Base-by-base conservation (phyloP, 2,797 vertebrate species). In the Sarcoramphus papa region DNA sequence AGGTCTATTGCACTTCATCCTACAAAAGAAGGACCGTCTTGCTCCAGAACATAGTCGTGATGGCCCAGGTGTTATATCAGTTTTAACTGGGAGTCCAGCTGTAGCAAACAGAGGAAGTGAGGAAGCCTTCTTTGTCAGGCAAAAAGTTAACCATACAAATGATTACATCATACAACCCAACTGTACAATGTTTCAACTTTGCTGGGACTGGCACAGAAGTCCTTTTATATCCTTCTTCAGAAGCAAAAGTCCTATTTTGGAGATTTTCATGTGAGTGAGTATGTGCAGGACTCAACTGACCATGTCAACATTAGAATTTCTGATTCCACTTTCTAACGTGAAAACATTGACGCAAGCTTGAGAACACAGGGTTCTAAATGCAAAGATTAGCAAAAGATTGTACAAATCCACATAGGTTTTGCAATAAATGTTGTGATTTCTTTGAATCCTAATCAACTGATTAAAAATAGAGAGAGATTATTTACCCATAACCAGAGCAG, bases 81-180 rank as follows among this genome's bases (percentile, higher is more conserved):
- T 99, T 98, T 99, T 99, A 91, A 99, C 99, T 14, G 99, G 99
- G 90, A 99, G 99, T 93, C 99, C 99, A 94, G 99, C 99, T 99
- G 97, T 10, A 95, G 59, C 72, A 63, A 90, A 77, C 28, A 73
- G 40, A 90, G 64, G 33, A 67, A 82, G 28, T 19, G 31, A 73
- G 63, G 91, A 57, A 92, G 23, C 33, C 6, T 7, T 3, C 33
- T 87, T 69, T 40, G 69, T 79, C 74, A 82, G 68, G 5, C 27
- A 45, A 72, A 30, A 27, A 27, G 45, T 8, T 30, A 92, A 14
- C 31, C 73, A 40, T 5, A 7, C 35, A 51, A 43, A 10, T 1
- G 10, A 21, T 67, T 70, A 9, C 30, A 56, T 53, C 81, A 24
- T 0, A 45, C 7, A 11, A 48, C 13, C 57, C 80, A 73, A 62